phyloP scores from a whole-genome alignment of 2,113 vertebrate genomes.

The Pseudopodoces humilis region DNA sequence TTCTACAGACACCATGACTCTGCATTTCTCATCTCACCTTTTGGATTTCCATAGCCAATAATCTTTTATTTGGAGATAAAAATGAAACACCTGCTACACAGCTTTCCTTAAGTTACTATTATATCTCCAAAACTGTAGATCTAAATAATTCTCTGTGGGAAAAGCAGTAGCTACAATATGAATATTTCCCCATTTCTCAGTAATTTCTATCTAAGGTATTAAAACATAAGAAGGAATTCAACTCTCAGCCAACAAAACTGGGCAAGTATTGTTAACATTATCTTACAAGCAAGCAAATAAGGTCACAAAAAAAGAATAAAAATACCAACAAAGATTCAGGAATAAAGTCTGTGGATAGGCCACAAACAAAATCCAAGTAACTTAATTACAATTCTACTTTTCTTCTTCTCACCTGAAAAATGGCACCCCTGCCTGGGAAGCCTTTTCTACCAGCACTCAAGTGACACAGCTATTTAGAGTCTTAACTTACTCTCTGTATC shows the following conservation, averaged over 20 bases:
- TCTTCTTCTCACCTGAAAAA: neutral
- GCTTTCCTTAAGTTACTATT: neutral
- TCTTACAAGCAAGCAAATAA: neutral
- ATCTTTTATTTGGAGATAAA: neutral
- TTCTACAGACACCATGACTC: neutral
- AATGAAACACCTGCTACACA: neutral
- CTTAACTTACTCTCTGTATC: constrained; percentile 65
- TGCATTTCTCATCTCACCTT: neutral
- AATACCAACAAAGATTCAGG: neutral
- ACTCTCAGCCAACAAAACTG: neutral
- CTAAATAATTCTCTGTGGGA: neutral
- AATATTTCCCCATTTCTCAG: neutral
- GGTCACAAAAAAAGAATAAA: neutral
- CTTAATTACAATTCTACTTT: neutral
- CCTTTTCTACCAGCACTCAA: neutral
- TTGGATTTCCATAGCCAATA: neutral
- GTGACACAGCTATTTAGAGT: neutral
- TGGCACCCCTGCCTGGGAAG: neutral
- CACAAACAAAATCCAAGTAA: neutral
- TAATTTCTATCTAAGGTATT: neutral
- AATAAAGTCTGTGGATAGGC: neutral
- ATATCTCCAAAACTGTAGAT: neutral
- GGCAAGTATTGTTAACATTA: neutral
- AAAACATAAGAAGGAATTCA: neutral
- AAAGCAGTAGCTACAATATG: neutral